phyloP scores from a whole-genome alignment of 2,797 vertebrate species.

The Falco peregrinus region DNA sequence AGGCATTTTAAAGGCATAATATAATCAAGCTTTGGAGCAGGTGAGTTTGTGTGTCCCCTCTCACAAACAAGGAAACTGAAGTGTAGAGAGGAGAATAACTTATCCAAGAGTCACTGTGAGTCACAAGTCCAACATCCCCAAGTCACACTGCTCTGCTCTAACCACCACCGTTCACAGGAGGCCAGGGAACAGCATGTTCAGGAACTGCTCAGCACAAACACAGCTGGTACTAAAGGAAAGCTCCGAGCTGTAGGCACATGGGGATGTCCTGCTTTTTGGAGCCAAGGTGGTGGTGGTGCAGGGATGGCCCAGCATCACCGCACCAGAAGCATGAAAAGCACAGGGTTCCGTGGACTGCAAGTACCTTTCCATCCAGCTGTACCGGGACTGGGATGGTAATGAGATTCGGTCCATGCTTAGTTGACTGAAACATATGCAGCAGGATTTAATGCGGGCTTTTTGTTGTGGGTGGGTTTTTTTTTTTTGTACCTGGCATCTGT shows the following conservation, averaged over 20 bases:
- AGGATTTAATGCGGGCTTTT: not conserved
- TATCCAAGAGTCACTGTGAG: not conserved
- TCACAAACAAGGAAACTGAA: not conserved
- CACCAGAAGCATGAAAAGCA: not conserved
- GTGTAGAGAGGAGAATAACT: not conserved
- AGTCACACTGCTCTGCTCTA: not conserved
- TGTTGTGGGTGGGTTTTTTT: no score
- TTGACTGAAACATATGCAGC: rapidly evolving
- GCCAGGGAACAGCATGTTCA: not conserved
- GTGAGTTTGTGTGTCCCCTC: not conserved
- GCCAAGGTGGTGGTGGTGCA: not conserved
- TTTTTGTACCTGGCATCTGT: not conserved
- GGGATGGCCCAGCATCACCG: not conserved
- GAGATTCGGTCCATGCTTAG: not conserved
- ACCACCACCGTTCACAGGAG: not conserved
- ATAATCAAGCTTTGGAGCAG: not conserved
- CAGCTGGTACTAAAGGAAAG: not conserved
- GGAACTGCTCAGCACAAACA: slow-evolving; percentile 6
- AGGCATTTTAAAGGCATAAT: not conserved
- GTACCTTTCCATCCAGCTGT: not conserved
- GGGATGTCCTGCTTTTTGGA: not conserved
- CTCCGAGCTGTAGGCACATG: not conserved
- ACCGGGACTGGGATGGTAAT: not conserved
- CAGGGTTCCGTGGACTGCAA: not conserved
- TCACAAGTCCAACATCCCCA: not conserved